Conservation (phyloP, 2,113 vertebrate genomes). For the Alosa alosa region DNA sequence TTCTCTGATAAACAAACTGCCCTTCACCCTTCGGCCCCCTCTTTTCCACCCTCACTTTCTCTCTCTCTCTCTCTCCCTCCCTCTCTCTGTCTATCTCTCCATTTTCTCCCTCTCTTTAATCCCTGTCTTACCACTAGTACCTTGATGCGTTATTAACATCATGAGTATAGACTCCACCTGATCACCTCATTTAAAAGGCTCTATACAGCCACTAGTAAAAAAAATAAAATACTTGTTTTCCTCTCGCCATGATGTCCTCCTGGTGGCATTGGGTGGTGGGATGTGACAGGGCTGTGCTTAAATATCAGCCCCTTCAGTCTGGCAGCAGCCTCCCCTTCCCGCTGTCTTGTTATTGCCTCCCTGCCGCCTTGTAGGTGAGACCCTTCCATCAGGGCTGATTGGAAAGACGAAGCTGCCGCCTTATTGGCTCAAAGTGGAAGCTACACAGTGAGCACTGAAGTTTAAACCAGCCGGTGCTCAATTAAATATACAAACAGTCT, state of each 20-base stretch:
- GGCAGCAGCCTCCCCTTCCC: not conserved
- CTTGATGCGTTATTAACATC: not conserved
- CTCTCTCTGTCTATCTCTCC: not conserved
- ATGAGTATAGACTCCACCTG: not conserved
- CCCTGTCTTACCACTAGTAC: not conserved
- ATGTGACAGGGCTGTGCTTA: constrained; percentile 31
- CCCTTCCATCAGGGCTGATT: constrained; percentile 35
- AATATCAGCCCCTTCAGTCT: constrained; percentile 21
- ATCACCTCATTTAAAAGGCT: not conserved
- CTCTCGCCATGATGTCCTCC: not conserved
- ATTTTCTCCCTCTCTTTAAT: not conserved
- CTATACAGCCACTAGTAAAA: not conserved
- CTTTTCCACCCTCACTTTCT: constrained; percentile 13
- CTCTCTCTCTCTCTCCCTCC: not conserved
- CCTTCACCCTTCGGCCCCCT: constrained; percentile 7
- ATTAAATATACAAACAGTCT: constrained; percentile 50
- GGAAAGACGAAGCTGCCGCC: constrained; percentile 21
- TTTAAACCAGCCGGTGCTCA: constrained; percentile 46
- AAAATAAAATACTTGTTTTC: not conserved
- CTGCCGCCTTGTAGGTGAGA: constrained; percentile 33
- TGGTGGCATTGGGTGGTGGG: constrained; percentile 30
- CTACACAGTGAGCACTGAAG: constrained; percentile 29
- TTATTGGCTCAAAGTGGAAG: constrained; percentile 28
- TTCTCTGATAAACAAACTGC: constrained; percentile 32
- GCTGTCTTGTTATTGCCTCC: constrained; percentile 23